phyloP scores from a whole-genome alignment of 2,888 invertebrate genomes.

The Andrena trimmerana region DNA sequence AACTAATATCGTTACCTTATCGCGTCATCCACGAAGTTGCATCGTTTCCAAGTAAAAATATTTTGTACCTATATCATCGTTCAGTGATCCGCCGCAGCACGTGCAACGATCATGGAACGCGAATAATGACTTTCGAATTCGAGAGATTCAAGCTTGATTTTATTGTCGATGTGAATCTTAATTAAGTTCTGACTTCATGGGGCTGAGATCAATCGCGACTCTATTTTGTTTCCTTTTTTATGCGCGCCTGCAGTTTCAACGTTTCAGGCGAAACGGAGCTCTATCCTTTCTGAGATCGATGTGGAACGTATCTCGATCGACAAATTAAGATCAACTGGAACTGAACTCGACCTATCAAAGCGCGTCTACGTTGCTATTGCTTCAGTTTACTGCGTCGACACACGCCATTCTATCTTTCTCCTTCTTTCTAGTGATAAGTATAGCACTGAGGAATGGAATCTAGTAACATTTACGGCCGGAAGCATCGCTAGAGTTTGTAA shows the following conservation, averaged over 20 bases:
- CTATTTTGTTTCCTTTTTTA: neutral
- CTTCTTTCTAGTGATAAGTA: slow-evolving; percentile 30
- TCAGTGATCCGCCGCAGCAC: slow-evolving; percentile 68
- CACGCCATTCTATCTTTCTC: slow-evolving; percentile 21
- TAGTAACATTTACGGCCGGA: slow-evolving; percentile 73
- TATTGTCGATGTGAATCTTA: slow-evolving; percentile 4
- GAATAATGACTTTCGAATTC: slow-evolving; percentile 26
- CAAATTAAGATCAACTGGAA: slow-evolving; percentile 28
- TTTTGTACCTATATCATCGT: slow-evolving; percentile 47
- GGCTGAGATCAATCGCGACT: slow-evolving; percentile 7
- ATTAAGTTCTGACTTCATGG: neutral
- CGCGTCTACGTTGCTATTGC: slow-evolving; percentile 57
- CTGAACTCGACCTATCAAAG: slow-evolving; percentile 40
- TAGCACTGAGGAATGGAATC: slow-evolving; percentile 61
- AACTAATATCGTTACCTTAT: slow-evolving; percentile 43
- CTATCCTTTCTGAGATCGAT: neutral
- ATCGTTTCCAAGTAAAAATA: slow-evolving; percentile 54
- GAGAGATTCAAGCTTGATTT: neutral
- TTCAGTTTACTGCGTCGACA: slow-evolving; percentile 40
- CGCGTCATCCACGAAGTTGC: neutral
- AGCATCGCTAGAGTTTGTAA: slow-evolving; percentile 68
- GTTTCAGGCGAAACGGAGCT: slow-evolving; percentile 6
- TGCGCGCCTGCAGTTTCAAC: neutral
- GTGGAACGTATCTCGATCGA: slow-evolving; percentile 13
- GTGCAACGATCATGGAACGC: slow-evolving; percentile 63